These are phyloP conservation scores for Cepphus grylle DNA, from an alignment of 2,113 vertebrate species.

Conservation along the genomic window DNA sequence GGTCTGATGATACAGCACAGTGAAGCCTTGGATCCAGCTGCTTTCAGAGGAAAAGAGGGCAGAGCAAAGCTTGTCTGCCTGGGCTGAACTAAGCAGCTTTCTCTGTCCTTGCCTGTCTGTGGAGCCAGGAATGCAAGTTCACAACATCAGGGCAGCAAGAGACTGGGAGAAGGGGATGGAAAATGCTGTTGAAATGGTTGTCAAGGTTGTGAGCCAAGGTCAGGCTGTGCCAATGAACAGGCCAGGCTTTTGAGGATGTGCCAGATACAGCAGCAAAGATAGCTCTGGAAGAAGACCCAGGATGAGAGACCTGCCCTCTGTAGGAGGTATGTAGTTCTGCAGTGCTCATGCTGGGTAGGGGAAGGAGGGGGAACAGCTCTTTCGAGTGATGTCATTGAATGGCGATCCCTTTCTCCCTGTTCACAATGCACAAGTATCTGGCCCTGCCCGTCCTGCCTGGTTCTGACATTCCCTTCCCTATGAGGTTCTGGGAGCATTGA, in stretches of 20 bases:
- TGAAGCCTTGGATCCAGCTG: neutral
- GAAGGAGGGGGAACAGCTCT: neutral
- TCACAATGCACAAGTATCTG: neutral
- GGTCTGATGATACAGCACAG: neutral
- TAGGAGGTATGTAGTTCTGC: neutral
- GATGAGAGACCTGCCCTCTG: neutral
- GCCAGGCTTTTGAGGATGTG: neutral
- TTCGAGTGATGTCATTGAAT: neutral
- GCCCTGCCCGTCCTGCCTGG: neutral
- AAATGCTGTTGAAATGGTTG: constrained; percentile 6
- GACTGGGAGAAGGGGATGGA: neutral
- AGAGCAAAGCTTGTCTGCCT: neutral
- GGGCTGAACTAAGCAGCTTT: neutral
- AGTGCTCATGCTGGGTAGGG: neutral
- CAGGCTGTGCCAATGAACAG: constrained; percentile 10
- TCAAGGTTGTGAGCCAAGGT: constrained; percentile 27
- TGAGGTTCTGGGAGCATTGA: neutral
- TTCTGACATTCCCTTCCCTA: neutral
- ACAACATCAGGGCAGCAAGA: neutral
- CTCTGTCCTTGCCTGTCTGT: neutral
- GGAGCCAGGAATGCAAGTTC: neutral
- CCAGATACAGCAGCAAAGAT: neutral
- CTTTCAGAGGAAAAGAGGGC: neutral
- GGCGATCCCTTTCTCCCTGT: neutral
- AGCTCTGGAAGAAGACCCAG: neutral